Evolutionary conservation across 2,797 vertebrate genomes (phyloP).

Genomic region (Falco biarmicus): DNA sequence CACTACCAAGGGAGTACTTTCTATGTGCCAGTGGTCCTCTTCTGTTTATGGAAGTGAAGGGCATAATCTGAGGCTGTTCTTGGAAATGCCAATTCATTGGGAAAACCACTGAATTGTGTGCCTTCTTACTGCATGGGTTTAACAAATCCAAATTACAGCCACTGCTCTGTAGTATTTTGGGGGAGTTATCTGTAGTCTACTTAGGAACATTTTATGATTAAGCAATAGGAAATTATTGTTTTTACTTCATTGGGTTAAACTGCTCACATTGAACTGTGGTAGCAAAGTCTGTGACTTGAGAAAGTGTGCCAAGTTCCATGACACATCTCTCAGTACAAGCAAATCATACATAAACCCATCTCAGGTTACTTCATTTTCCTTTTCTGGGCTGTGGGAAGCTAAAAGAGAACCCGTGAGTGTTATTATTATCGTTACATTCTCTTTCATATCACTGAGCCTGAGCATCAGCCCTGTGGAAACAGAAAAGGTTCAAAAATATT

Average conservation of each 20-base stretch:
- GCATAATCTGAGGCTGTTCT: not conserved
- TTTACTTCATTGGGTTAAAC: slow-evolving; percentile 14
- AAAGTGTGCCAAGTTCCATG: slow-evolving; percentile 61
- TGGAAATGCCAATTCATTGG: not conserved
- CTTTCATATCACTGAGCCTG: not conserved
- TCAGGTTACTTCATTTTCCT: slow-evolving; percentile 41
- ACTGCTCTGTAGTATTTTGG: not conserved
- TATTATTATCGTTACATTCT: slow-evolving; percentile 17
- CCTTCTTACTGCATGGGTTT: not conserved
- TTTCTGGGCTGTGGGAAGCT: slow-evolving; percentile 44
- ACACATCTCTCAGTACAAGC: slow-evolving; percentile 29
- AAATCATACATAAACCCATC: slow-evolving; percentile 16
- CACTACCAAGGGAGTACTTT: not conserved
- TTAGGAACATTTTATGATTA: slow-evolving; percentile 6
- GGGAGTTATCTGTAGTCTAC: not conserved
- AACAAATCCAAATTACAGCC: not conserved
- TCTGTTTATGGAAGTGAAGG: not conserved
- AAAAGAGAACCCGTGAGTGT: not conserved
- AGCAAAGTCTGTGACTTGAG: slow-evolving; percentile 22
- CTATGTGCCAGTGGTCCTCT: not conserved
- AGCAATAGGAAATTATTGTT: slow-evolving; percentile 16
- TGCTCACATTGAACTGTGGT: not conserved
- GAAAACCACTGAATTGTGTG: not conserved
- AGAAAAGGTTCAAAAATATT: not conserved
- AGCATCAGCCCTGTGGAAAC: not conserved